Conservation (phyloP, 1,140 invertebrate species). For the Drosophila santomea region DNA sequence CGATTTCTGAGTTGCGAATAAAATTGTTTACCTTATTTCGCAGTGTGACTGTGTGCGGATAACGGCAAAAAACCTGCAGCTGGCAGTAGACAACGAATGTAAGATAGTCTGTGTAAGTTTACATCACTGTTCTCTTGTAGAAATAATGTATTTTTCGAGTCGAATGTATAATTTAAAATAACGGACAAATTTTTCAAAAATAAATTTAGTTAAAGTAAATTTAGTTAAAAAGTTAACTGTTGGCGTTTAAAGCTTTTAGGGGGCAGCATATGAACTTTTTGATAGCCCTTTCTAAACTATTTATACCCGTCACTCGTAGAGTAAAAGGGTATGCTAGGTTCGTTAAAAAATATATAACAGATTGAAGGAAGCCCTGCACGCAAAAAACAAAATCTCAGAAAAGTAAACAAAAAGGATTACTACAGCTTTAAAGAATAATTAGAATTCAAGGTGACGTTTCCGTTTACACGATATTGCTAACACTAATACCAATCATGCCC, state of each 20-base stretch:
- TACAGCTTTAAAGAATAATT: too few species aligned
- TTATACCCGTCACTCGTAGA: too few species aligned
- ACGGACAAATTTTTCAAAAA: neutral
- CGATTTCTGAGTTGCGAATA: constrained; percentile 11
- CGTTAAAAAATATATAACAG: too few species aligned
- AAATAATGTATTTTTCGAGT: neutral
- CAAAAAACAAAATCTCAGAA: too few species aligned
- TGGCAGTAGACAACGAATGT: neutral
- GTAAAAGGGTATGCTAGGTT: too few species aligned
- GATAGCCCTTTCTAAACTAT: too few species aligned
- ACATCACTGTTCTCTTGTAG: neutral
- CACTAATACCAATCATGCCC: neutral
- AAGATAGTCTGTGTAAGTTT: neutral
- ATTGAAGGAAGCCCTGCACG: too few species aligned
- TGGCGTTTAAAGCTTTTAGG: too few species aligned
- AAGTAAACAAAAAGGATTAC: too few species aligned
- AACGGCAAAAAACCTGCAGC: neutral
- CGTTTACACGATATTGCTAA: neutral
- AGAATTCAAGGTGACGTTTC: neutral
- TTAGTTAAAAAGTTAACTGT: too few species aligned
- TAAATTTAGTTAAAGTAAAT: neutral
- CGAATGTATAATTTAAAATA: neutral
- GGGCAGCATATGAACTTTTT: too few species aligned
- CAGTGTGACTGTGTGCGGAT: neutral
- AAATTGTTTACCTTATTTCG: constrained; percentile 21